Evolutionary conservation across 2,888 invertebrate genomes (phyloP).

Genomic region (Icerya purchasi): DNA sequence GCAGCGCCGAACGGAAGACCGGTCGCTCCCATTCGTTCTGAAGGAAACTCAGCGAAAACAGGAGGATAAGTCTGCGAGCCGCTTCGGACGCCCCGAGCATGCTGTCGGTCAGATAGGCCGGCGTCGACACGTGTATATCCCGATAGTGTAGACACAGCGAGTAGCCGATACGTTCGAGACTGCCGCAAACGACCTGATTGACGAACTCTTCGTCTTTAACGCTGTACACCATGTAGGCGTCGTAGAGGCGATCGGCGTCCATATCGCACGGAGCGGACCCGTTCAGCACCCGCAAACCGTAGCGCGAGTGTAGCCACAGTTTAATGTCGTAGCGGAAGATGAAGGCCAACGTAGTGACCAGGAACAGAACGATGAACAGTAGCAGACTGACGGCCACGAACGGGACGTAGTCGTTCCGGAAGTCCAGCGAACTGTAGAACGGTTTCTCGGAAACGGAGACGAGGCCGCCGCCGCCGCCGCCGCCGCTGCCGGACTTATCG

Average conservation of each 20-base stretch:
- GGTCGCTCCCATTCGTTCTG: constrained; percentile 58
- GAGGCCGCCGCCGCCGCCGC: background rate
- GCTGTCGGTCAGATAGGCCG: constrained; percentile 30
- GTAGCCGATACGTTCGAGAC: constrained; percentile 47
- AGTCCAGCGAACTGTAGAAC: constrained; percentile 19
- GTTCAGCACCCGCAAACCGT: constrained; percentile 40
- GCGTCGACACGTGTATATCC: constrained; percentile 23
- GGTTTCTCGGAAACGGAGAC: constrained; percentile 18
- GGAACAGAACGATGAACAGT: constrained; percentile 42
- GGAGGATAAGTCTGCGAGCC: constrained; percentile 52
- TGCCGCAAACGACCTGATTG: constrained; percentile 65
- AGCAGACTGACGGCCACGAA: constrained; percentile 48
- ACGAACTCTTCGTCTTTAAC: constrained; percentile 82
- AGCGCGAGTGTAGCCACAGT: constrained; percentile 56
- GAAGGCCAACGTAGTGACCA: constrained; percentile 44
- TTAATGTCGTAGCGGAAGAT: constrained; percentile 55
- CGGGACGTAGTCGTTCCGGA: constrained; percentile 50
- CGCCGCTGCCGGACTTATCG: background rate
- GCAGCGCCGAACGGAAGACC: constrained; percentile 60
- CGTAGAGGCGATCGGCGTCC: constrained; percentile 51
- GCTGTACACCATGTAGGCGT: constrained; percentile 88
- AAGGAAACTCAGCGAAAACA: constrained; percentile 58
- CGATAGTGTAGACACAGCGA: constrained; percentile 34
- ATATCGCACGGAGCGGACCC: constrained; percentile 8
- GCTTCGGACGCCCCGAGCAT: constrained; percentile 38